Conservation (phyloP, 2,797 vertebrate genomes). For the Glyptemys insculpta region DNA sequence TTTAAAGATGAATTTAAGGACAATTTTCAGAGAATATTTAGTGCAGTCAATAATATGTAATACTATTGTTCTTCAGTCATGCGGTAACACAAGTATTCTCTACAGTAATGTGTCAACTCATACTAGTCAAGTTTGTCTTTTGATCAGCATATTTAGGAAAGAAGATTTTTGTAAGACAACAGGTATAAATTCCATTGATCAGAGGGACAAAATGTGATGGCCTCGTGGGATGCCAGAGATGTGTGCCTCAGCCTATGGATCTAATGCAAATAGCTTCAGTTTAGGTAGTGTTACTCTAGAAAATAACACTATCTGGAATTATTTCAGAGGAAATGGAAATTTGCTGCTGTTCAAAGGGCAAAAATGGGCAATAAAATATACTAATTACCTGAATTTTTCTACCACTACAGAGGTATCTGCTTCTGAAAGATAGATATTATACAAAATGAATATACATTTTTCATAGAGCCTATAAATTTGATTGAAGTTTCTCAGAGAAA, state of each 20-base stretch:
- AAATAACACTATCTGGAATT: neutral
- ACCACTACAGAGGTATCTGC: neutral
- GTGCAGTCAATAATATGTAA: neutral
- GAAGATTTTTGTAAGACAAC: neutral
- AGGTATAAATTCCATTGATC: neutral
- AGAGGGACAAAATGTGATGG: neutral
- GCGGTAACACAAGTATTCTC: neutral
- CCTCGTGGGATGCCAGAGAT: neutral
- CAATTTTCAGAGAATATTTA: neutral
- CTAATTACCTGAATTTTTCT: neutral
- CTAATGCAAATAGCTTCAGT: neutral
- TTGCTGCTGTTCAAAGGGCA: neutral
- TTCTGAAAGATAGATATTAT: neutral
- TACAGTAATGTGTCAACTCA: no score
- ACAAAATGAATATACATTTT: neutral
- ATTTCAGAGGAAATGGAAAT: neutral
- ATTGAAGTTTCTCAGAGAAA: neutral
- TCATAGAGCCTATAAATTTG: neutral
- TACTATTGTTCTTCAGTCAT: neutral
- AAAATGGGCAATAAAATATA: neutral
- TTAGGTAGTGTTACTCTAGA: neutral
- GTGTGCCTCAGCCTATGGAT: neutral
- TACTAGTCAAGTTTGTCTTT: no score
- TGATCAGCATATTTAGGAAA: no score
- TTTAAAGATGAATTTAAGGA: neutral